A percentile compares a stretch with the other conserved stretches of the same genome.
These are phyloP conservation scores for Incurvaria masculella DNA, from an alignment of 2,888 invertebrate genomes.

Conservation along the genomic window DNA sequence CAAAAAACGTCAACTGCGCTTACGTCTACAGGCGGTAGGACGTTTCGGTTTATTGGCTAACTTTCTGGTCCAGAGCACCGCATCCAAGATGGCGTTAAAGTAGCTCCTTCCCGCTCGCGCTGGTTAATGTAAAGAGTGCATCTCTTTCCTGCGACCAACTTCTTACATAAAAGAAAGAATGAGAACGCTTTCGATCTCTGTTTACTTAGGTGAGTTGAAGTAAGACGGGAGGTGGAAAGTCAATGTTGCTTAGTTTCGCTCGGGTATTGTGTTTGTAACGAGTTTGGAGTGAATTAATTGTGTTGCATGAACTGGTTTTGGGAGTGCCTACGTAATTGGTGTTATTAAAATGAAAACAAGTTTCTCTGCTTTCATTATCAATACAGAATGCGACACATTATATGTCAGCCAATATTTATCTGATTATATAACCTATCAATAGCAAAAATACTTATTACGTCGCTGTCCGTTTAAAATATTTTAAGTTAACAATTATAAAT, in stretches of 20 bases:
- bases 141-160: constrained; percentile 28
- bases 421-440: too few species aligned
- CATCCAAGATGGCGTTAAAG: constrained; percentile 51
- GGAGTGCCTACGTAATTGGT: too few species aligned
- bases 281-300: neutral
- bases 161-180: constrained; percentile 45
- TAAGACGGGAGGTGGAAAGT: constrained; percentile 22
- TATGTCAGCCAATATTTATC: too few species aligned
- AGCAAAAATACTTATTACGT: too few species aligned
- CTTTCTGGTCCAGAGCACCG: constrained; percentile 47
- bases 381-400: too few species aligned
- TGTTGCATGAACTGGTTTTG: neutral
- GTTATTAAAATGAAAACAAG: too few species aligned
- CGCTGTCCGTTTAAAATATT: too few species aligned
- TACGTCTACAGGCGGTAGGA: constrained; percentile 26
- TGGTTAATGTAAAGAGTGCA: constrained; percentile 16
- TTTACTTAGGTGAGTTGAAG: constrained; percentile 36
- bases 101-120: constrained; percentile 23
- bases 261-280: neutral
- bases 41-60: constrained; percentile 46
- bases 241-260: neutral
- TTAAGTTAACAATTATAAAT: too few species aligned
- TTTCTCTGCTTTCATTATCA: too few species aligned
- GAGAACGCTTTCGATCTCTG: constrained; percentile 32
- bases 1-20: constrained; percentile 10